Percentiles rank a stretch among this genome's conserved stretches.
These are phyloP conservation scores for Bombyx huttoni DNA, from an alignment of 2,888 invertebrate genomes.

Conservation along the genomic window DNA sequence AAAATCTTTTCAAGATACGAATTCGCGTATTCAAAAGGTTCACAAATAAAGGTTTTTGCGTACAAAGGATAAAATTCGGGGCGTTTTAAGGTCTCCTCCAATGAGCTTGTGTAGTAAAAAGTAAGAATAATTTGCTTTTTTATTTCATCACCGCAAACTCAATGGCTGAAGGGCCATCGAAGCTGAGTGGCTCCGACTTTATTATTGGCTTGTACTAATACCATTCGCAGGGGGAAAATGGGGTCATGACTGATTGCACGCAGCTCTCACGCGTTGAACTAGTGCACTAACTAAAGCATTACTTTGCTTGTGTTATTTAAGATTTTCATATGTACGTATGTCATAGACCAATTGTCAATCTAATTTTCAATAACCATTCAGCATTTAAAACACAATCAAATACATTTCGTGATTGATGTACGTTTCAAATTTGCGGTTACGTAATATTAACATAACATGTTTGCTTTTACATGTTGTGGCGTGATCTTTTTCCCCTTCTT, in stretches of 20 bases:
- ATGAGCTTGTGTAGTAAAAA: constrained; percentile 37
- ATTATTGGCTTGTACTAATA: constrained; percentile 57
- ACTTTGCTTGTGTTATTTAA: no score
- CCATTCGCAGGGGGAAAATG: constrained; percentile 43
- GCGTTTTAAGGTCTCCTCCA: constrained; percentile 31
- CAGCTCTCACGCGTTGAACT: no score
- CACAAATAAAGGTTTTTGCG: constrained; percentile 34
- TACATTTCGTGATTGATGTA: no score
- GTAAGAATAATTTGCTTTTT: constrained; percentile 60
- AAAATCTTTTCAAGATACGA: neutral
- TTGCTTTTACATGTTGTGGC: no score
- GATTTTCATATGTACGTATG: no score
- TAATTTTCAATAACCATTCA: no score
- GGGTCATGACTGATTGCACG: constrained; percentile 33
- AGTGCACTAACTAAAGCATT: no score
- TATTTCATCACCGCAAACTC: constrained; percentile 52
- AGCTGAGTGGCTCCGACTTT: constrained; percentile 55
- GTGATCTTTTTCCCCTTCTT: neutral
- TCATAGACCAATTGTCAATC: no score
- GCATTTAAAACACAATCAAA: no score
- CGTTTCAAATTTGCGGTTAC: no score
- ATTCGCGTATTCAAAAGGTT: constrained; percentile 7
- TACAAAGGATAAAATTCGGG: constrained; percentile 32
- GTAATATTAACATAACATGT: no score
- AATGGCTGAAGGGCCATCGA: constrained; percentile 56